A percentile compares a stretch with the other conserved stretches of the same genome.
These are phyloP conservation scores for Abrostola tripartita DNA, from an alignment of 2,888 invertebrate genomes.

Conservation along the genomic window DNA sequence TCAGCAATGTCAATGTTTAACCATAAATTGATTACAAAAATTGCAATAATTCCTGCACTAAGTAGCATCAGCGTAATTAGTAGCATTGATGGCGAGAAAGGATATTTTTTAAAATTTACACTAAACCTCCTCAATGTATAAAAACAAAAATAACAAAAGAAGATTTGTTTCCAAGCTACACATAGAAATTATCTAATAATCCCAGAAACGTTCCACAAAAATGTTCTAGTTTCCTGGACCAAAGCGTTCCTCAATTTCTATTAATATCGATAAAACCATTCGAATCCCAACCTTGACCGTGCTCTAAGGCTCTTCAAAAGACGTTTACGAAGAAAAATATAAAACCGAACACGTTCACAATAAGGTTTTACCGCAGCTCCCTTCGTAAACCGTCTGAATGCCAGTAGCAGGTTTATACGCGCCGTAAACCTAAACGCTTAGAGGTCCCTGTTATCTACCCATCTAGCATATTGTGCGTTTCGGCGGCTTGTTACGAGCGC, in stretches of 20 bases:
- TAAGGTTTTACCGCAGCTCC: conserved; percentile 54
- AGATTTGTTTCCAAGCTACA: too few relatives aligned
- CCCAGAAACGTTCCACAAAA: background rate
- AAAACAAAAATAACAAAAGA: too few relatives aligned
- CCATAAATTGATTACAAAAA: too few relatives aligned
- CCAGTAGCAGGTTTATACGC: conserved; percentile 67
- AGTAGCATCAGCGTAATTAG: too few relatives aligned
- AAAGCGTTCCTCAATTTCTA: background rate
- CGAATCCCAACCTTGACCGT: conserved; percentile 43
- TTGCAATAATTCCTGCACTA: too few relatives aligned
- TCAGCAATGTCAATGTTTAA: too few relatives aligned
- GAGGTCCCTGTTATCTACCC: conserved; percentile 80
- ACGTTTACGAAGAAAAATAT: conserved; percentile 53
- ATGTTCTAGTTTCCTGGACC: background rate
- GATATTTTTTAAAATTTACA: too few relatives aligned
- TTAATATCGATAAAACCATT: background rate
- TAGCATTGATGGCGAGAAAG: too few relatives aligned
- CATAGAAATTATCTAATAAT: background rate
- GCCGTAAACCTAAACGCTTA: conserved; percentile 78
- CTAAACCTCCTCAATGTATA: too few relatives aligned
- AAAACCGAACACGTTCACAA: conserved; percentile 58
- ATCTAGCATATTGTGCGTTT: conserved; percentile 86
- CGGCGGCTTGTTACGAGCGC: conserved; percentile 78
- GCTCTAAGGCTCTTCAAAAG: conserved; percentile 29
- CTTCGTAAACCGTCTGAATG: conserved; percentile 50